phyloP scores from a whole-genome alignment of 1,140 invertebrate species.

The Plodia interpunctella region DNA sequence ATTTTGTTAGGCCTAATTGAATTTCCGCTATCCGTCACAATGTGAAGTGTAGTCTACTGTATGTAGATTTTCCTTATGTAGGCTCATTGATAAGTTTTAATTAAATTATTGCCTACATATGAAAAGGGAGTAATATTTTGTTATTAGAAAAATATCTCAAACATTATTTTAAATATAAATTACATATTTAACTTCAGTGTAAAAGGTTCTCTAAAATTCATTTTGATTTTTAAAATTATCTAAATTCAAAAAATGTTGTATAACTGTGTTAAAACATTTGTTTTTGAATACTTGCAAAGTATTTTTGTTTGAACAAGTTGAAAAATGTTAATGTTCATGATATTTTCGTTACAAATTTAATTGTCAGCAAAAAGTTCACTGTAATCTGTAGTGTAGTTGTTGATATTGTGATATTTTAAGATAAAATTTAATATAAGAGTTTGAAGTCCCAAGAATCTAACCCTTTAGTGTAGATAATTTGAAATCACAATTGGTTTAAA shows the following conservation, averaged over 20 bases:
- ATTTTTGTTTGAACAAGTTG: not conserved
- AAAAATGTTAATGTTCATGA: not conserved
- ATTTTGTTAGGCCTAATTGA: conserved; percentile 4
- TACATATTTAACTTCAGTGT: too few relatives aligned
- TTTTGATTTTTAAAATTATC: too few relatives aligned
- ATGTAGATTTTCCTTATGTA: not conserved
- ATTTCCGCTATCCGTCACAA: conserved; percentile 18
- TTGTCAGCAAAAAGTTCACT: conserved; percentile 23
- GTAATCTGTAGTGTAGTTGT: conserved; percentile 54
- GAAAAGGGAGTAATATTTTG: not conserved
- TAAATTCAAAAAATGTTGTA: too few relatives aligned
- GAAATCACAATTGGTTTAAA: not conserved
- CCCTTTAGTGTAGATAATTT: conserved; percentile 18
- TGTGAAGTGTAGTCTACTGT: not conserved
- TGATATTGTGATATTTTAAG: conserved; percentile 73
- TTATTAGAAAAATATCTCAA: not conserved
- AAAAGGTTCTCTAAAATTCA: too few relatives aligned
- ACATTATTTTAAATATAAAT: too few relatives aligned
- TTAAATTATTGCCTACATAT: conserved; percentile 1
- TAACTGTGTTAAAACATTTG: too few relatives aligned
- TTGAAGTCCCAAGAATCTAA: conserved; percentile 46
- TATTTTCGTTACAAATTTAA: not conserved
- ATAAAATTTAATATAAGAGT: conserved; percentile 48
- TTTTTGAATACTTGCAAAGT: not conserved
- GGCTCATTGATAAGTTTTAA: not conserved